Percentiles rank a stretch among this genome's conserved stretches.
These are phyloP conservation scores for Ephestia elutella DNA, from an alignment of 1,140 invertebrate genomes.

Conservation along the genomic window DNA sequence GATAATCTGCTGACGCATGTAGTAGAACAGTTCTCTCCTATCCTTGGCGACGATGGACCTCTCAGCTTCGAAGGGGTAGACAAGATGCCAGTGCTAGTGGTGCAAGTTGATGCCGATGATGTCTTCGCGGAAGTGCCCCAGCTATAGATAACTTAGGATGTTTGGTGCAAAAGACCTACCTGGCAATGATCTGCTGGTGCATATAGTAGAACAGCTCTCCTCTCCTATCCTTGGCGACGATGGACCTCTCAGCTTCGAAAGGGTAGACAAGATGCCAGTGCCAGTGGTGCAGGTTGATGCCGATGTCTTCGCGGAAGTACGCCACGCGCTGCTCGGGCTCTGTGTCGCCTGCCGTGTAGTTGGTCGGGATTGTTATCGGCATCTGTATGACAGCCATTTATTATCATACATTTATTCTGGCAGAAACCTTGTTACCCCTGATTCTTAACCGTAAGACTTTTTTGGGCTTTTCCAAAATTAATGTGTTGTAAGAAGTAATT, in stretches of 20 bases:
- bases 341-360: conserved; percentile 83
- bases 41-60: conserved; percentile 79
- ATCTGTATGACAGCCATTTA: conserved; percentile 45
- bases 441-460: too few species aligned
- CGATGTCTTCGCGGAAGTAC: conserved; percentile 84
- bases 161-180: conserved; percentile 18
- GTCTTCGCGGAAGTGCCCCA: too few species aligned
- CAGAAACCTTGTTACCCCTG: too few species aligned
- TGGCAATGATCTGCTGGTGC: conserved; percentile 83
- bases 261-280: conserved; percentile 90
- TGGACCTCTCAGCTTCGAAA: conserved; percentile 75
- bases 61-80: conserved; percentile 81
- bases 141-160: too few species aligned
- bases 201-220: conserved; percentile 87
- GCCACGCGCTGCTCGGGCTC: conserved; percentile 84
- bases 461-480: too few species aligned
- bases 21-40: conserved; percentile 83
- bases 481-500: too few species aligned
- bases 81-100: conserved; percentile 91
- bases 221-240: conserved; percentile 81
- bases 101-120: conserved; percentile 83
- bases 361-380: conserved; percentile 81
- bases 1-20: conserved; percentile 85
- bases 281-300: conserved; percentile 87
- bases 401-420: not conserved